Percentiles rank a stretch among this genome's conserved stretches.
phyloP scores from a whole-genome alignment of 2,888 invertebrate genomes.

The Mayetiola destructor region DNA sequence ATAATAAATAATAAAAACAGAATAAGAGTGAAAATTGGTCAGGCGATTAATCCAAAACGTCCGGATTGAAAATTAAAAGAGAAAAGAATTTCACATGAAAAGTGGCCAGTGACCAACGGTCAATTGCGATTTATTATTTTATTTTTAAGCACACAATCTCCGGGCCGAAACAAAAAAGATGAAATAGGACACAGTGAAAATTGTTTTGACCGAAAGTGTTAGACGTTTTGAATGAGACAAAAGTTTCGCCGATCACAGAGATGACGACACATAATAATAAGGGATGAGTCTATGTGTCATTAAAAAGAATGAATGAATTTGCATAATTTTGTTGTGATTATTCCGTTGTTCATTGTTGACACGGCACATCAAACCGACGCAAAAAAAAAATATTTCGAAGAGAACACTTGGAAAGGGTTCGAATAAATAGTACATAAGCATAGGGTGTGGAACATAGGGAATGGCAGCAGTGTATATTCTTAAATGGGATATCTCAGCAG shows the following conservation, averaged over 20 bases:
- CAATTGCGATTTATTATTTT: background rate
- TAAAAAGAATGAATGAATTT: background rate
- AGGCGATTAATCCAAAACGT: conserved; percentile 2
- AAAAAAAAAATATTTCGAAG: too few relatives aligned
- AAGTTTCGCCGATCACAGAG: background rate
- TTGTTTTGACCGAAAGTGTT: conserved; percentile 13
- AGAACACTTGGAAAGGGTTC: too few relatives aligned
- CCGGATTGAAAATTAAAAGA: too few relatives aligned
- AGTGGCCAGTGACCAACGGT: background rate
- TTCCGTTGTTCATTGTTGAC: conserved; percentile 12
- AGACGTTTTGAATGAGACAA: conserved; percentile 3
- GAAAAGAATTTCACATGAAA: background rate
- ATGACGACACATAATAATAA: conserved; percentile 11
- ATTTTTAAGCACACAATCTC: background rate
- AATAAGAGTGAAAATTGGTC: background rate
- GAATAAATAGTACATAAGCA: too few relatives aligned
- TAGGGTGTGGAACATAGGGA: too few relatives aligned
- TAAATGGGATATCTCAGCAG: background rate
- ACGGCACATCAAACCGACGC: conserved; percentile 3
- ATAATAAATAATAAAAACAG: background rate
- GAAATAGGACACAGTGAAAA: background rate
- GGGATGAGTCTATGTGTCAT: conserved; percentile 7
- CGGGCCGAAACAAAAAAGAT: background rate
- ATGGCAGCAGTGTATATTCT: too few relatives aligned
- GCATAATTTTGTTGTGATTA: conserved; percentile 12